Evolutionary conservation across 2,888 invertebrate species (phyloP).

Genomic region (Acanthosoma haemorrhoidale): DNA sequence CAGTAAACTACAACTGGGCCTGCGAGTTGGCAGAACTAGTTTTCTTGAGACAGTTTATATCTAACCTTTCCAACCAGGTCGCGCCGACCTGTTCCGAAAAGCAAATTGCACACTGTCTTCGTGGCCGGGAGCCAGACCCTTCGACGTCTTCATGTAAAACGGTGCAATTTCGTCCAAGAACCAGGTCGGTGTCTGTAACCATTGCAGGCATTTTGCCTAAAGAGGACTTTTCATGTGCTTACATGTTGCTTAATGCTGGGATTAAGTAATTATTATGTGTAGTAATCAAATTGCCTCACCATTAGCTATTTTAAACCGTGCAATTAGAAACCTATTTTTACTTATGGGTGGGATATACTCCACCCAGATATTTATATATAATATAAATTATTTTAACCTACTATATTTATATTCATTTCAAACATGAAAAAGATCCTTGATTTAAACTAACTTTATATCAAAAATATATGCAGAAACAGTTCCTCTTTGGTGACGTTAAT

Average conservation of each 20-base stretch:
- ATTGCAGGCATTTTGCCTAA: conserved; percentile 3
- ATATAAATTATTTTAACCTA: too few relatives aligned
- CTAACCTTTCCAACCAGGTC: neutral
- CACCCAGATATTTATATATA: too few relatives aligned
- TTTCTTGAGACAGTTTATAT: neutral
- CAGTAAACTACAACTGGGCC: too few relatives aligned
- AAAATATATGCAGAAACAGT: too few relatives aligned
- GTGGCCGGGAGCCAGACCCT: neutral
- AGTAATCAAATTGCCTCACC: too few relatives aligned
- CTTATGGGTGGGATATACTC: too few relatives aligned
- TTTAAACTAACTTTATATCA: too few relatives aligned
- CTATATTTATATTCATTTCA: too few relatives aligned
- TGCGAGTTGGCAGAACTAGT: neutral
- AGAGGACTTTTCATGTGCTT: neutral
- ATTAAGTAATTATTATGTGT: neutral
- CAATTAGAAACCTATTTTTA: too few relatives aligned
- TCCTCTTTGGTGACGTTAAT: too few relatives aligned
- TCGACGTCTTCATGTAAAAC: neutral
- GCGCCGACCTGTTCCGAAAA: neutral
- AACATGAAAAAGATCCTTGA: too few relatives aligned
- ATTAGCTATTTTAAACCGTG: too few relatives aligned
- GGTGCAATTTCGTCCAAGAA: neutral
- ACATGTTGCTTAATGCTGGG: neutral
- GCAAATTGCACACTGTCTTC: conserved; percentile 4
- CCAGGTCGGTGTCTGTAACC: neutral